These are phyloP conservation scores for Mesochorus sp. DNA, from an alignment of 2,888 invertebrate genomes.

Conservation along the genomic window DNA sequence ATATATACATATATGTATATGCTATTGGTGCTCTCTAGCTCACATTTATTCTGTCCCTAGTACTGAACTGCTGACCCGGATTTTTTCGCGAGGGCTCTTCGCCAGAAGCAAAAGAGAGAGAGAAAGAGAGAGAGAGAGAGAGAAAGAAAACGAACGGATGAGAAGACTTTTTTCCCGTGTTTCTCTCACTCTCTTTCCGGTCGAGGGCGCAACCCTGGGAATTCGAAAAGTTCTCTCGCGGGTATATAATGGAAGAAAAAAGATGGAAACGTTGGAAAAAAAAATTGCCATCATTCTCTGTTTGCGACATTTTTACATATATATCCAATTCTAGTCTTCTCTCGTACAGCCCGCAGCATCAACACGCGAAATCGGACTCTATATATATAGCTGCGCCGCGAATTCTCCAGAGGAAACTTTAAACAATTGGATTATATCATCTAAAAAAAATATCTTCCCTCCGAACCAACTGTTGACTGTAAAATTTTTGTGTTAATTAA, in stretches of 20 bases:
- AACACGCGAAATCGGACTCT: neutral
- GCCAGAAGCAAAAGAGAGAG: slow-evolving; percentile 30
- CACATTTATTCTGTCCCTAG: slow-evolving; percentile 51
- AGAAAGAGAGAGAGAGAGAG: neutral
- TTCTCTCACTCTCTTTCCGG: neutral
- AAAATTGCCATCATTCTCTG: slow-evolving; percentile 35
- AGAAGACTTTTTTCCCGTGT: slow-evolving; percentile 13
- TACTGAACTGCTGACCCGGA: slow-evolving; percentile 50
- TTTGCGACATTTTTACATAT: slow-evolving; percentile 20
- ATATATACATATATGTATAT: too few relatives aligned
- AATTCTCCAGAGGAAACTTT: slow-evolving; percentile 13
- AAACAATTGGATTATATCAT: slow-evolving; percentile 37
- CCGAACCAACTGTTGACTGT: neutral
- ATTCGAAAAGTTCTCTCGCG: slow-evolving; percentile 38
- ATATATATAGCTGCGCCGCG: slow-evolving; percentile 15
- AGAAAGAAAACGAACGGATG: neutral
- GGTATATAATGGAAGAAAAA: slow-evolving; percentile 33
- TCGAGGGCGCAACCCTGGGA: slow-evolving; percentile 17
- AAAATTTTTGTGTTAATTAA: neutral
- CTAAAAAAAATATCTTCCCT: slow-evolving; percentile 20
- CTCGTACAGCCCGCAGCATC: neutral
- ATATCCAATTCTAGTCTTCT: neutral
- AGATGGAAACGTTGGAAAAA: slow-evolving; percentile 19
- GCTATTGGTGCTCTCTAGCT: slow-evolving; percentile 37
- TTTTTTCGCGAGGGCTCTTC: slow-evolving; percentile 45